Evolutionary conservation across 2,888 invertebrate genomes (phyloP).

Genomic region (Scaptomyza reducta): DNA sequence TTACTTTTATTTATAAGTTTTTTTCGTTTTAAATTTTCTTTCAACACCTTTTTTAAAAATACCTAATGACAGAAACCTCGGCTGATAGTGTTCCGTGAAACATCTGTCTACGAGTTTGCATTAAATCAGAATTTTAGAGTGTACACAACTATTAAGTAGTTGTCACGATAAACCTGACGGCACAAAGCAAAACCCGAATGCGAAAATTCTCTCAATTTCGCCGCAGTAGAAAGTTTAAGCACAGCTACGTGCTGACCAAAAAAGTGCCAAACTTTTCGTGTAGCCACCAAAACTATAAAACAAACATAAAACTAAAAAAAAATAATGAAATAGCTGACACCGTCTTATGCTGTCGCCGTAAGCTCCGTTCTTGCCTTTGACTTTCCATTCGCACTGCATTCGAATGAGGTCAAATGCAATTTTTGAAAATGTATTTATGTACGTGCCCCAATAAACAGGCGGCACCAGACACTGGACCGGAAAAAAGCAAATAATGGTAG

Average conservation of each 20-base stretch:
- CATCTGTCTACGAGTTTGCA: conserved; percentile 3
- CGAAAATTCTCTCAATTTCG: conserved; percentile 10
- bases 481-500: conserved; percentile 11
- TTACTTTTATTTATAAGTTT: background rate
- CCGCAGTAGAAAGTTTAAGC: conserved; percentile 26
- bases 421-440: conserved; percentile 51
- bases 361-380: conserved; percentile 28
- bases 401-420: conserved; percentile 48
- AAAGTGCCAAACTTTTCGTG: conserved; percentile 23
- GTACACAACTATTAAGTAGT: conserved; percentile 1
- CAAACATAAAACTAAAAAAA: conserved; percentile 1
- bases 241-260: conserved; percentile 39
- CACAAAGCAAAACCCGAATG: conserved; percentile 15
- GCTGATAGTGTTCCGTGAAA: conserved; percentile 22
- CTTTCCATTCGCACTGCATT: conserved; percentile 38
- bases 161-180: conserved; percentile 18
- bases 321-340: no score
- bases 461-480: conserved; percentile 1
- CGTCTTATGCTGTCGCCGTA: conserved; percentile 15
- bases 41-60: background rate
- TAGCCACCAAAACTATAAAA: conserved; percentile 1
- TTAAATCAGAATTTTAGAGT: background rate
- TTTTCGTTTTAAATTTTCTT: conserved; percentile 1
- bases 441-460: conserved; percentile 40
- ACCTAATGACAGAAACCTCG: conserved; percentile 15